phyloP scores from a whole-genome alignment of 2,888 invertebrate species.

The Drosophila atroscutellata region DNA sequence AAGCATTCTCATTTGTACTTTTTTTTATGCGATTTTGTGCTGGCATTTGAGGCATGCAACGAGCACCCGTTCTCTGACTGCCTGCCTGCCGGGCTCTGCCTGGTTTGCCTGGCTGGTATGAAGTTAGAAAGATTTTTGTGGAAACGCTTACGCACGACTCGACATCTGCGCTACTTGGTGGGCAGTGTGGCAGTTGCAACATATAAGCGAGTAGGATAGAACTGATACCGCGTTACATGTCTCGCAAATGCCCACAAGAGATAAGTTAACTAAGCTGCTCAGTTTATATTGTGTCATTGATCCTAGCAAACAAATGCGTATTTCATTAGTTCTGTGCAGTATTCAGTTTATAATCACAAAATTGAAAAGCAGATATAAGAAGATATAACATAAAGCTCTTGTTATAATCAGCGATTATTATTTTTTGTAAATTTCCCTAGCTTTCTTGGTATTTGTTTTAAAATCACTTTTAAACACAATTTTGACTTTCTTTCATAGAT shows the following conservation, averaged over 20 bases:
- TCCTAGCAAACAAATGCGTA: background rate
- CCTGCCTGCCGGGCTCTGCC: background rate
- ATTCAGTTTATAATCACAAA: background rate
- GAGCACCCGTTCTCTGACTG: slow-evolving; percentile 23
- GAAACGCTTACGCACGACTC: slow-evolving; percentile 40
- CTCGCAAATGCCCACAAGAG: slow-evolving; percentile 49
- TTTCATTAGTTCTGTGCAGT: background rate
- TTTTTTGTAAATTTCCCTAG: background rate
- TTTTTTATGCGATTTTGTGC: slow-evolving; percentile 55
- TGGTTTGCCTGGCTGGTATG: slow-evolving; percentile 3
- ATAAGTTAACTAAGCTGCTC: slow-evolving; percentile 21
- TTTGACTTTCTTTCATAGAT: background rate
- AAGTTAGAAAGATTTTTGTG: slow-evolving; percentile 34
- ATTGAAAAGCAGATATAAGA: too few species aligned
- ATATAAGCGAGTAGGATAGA: slow-evolving; percentile 36
- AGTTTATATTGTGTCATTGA: slow-evolving; percentile 18
- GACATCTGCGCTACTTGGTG: slow-evolving; percentile 49
- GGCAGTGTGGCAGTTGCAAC: slow-evolving; percentile 26
- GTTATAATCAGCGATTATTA: background rate
- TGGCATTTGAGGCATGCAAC: slow-evolving; percentile 66
- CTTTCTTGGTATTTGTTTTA: background rate
- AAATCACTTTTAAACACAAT: background rate
- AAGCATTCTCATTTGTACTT: slow-evolving; percentile 21
- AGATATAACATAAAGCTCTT: background rate
- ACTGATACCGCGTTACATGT: slow-evolving; percentile 44